phyloP scores from a whole-genome alignment of 2,888 invertebrate genomes.

The Cyclophora albipunctata region DNA sequence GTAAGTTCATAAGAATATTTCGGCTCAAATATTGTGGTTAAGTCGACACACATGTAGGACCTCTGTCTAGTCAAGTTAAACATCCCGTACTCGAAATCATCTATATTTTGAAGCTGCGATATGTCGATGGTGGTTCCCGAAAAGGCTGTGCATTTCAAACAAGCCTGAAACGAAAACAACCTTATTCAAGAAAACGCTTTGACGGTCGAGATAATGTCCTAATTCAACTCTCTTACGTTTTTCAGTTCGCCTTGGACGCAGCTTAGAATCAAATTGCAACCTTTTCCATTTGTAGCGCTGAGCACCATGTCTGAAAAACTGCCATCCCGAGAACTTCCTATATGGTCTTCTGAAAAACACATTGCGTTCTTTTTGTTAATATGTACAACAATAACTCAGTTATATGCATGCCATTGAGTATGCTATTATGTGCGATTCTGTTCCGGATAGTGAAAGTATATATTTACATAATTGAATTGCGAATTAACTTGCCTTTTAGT shows the following conservation, averaged over 20 bases:
- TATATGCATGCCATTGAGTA: background rate
- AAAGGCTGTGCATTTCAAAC: slow-evolving; percentile 19
- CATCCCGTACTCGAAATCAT: slow-evolving; percentile 32
- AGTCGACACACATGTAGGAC: slow-evolving; percentile 25
- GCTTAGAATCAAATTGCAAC: slow-evolving; percentile 37
- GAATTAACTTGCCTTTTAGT: slow-evolving; percentile 30
- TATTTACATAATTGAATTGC: background rate
- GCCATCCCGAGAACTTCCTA: slow-evolving; percentile 42
- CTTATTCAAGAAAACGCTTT: background rate
- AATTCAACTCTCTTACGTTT: slow-evolving; percentile 29
- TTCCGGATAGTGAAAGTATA: background rate
- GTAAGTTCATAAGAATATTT: slow-evolving; percentile 17
- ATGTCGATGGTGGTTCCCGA: slow-evolving; percentile 29
- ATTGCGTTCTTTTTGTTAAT: too few species aligned
- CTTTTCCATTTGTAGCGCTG: slow-evolving; percentile 16
- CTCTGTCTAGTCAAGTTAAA: slow-evolving; percentile 16
- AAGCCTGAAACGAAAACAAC: slow-evolving; percentile 21
- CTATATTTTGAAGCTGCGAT: slow-evolving; percentile 23
- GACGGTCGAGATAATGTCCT: background rate
- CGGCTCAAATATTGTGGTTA: slow-evolving; percentile 27
- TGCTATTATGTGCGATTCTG: too few species aligned
- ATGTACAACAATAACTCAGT: background rate
- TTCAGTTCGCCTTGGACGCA: slow-evolving; percentile 34
- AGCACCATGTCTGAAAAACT: slow-evolving; percentile 24
- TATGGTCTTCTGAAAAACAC: slow-evolving; percentile 34